These are phyloP conservation scores for Pomacea maculata DNA, from an alignment of 1,140 invertebrate genomes.

Conservation along the genomic window DNA sequence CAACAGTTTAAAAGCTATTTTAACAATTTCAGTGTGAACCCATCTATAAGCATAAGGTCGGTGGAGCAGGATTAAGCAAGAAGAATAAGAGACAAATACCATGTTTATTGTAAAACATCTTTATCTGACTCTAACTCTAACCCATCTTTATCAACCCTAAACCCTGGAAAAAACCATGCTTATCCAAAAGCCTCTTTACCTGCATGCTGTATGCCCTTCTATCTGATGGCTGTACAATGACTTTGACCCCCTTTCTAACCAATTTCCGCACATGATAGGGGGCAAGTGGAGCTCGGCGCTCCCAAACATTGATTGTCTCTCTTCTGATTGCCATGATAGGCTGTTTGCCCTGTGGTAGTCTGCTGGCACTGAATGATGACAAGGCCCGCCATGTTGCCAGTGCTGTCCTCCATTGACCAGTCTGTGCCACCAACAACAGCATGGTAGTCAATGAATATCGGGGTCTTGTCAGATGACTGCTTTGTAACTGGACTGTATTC, in stretches of 20 bases:
- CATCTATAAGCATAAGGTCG: too few relatives aligned
- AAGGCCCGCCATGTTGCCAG: conserved; percentile 3
- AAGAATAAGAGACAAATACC: too few relatives aligned
- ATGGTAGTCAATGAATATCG: not conserved
- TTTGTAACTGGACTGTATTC: too few relatives aligned
- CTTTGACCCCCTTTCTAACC: conserved; percentile 84
- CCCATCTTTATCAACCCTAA: too few relatives aligned
- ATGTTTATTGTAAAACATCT: too few relatives aligned
- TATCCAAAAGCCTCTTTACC: conserved; percentile 63
- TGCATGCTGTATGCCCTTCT: conserved; percentile 96
- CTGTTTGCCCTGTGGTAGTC: conserved; percentile 1
- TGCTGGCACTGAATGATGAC: not conserved
- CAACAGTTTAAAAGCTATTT: too few relatives aligned
- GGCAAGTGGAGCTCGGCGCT: conserved; percentile 92
- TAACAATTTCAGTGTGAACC: too few relatives aligned
- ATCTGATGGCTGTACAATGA: conserved; percentile 98
- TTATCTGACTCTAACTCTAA: too few relatives aligned
- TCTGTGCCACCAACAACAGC: not conserved
- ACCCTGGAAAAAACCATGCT: too few relatives aligned
- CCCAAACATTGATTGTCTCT: conserved; percentile 98
- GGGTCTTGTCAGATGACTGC: not conserved
- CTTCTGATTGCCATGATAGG: conserved; percentile 68
- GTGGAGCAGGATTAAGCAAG: too few relatives aligned
- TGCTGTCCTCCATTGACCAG: not conserved
- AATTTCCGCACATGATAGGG: conserved; percentile 90